Evolutionary conservation across 2,797 vertebrate genomes (phyloP), one percentile per base, ranked within the genome.

Genomic region (Dendrocincla tyrannina): DNA sequence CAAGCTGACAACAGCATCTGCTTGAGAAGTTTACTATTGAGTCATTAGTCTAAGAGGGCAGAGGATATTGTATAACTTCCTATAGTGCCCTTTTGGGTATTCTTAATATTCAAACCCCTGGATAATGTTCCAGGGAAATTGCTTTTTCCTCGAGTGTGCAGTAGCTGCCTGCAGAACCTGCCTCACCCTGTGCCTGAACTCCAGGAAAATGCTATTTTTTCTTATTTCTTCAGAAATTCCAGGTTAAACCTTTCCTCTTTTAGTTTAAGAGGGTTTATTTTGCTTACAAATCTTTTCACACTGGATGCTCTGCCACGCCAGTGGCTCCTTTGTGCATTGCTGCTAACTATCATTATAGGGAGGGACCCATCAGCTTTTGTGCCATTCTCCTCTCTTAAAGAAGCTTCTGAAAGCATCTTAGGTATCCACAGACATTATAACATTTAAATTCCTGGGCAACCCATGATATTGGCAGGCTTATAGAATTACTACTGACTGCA

Each of bases 251-350:
- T 66, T 73, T 66, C 53, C 44, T 76, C 37, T 56, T 32, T 74
- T 25, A 16, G 16, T 25, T 8, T 32, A 56, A 37, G 49, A 70
- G 56, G 9, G 4, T 64, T 75, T 33, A 17, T 49, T 87, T 89
- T 46, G 30, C 47, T 24, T 46, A 41, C 37, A 47, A 67, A 33
- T 5, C 14, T 50, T 46, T 35, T 70, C 27, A 28, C 7, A 5
- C 0, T 3, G 17, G 13, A 13, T 28, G 8, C 9, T 80, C 10
- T 44, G 3, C 39, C 19, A 1, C 11, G 8, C 32, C 27, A 76
- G 72, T 10, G 17, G 2, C 64, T 78, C 25, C 53, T 58, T 67
- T 23, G 42, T 42, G 15, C 23, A 4, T 32, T 56, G 10, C 16
- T 28, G 68, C 33, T 23, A 52, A 64, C 41, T 66, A 24, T 7